phyloP scores from a whole-genome alignment of 2,888 invertebrate species.

The Drosophila histrio region DNA sequence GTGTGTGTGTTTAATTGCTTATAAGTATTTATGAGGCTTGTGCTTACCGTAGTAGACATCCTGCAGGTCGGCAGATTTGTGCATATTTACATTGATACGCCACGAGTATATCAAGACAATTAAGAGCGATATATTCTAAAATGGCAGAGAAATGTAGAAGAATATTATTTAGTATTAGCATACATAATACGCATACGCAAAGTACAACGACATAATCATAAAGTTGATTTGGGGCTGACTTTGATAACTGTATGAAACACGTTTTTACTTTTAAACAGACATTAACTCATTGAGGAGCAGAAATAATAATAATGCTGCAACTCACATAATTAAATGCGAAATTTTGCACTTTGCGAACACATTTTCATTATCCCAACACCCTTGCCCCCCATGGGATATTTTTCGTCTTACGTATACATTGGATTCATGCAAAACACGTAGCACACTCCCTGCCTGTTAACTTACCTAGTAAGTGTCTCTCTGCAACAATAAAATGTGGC shows the following conservation, averaged over 20 bases:
- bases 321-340: constrained; percentile 28
- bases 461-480: constrained; percentile 29
- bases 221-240: constrained; percentile 1
- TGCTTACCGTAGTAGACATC: constrained; percentile 91
- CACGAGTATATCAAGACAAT: constrained; percentile 91
- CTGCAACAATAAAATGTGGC: constrained; percentile 45
- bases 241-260: constrained; percentile 10
- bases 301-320: constrained; percentile 1
- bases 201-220: constrained; percentile 18
- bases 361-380: constrained; percentile 45
- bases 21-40: constrained; percentile 12
- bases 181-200: constrained; percentile 50
- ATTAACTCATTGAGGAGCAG: constrained; percentile 1
- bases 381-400: not conserved
- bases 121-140: constrained; percentile 90
- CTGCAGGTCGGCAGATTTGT: constrained; percentile 88
- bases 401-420: not conserved
- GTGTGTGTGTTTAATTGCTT: constrained; percentile 45
- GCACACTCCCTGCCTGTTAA: constrained; percentile 11
- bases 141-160: constrained; percentile 59
- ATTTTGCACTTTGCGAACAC: constrained; percentile 26
- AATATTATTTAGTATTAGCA: constrained; percentile 13
- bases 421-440: constrained; percentile 5
- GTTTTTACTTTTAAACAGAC: constrained; percentile 21
- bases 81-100: constrained; percentile 90